These are phyloP conservation scores for Penaeus monodon DNA, from an alignment of 2,888 invertebrate genomes.

Conservation along the genomic window DNA sequence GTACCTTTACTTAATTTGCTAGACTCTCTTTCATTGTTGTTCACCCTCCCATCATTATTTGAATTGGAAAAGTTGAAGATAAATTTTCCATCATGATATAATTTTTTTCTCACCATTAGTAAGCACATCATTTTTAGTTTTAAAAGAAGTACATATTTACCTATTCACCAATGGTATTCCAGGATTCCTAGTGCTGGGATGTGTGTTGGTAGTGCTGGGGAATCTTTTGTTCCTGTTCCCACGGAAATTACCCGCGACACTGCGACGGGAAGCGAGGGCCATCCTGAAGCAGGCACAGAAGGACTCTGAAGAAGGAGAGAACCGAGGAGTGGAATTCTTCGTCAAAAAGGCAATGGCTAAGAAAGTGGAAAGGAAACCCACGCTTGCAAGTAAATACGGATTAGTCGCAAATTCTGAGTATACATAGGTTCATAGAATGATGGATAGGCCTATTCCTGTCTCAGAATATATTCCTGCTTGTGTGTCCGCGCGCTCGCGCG, in stretches of 20 bases:
- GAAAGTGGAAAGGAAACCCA: slow-evolving; percentile 24
- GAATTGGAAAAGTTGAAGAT: too few relatives aligned
- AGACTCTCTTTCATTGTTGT: neutral
- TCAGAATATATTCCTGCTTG: too few relatives aligned
- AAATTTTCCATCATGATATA: too few relatives aligned
- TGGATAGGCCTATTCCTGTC: too few relatives aligned
- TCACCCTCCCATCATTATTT: too few relatives aligned
- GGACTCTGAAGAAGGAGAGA: slow-evolving; percentile 5
- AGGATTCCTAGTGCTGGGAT: slow-evolving; percentile 78
- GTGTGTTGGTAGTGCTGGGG: slow-evolving; percentile 75
- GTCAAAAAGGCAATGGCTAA: slow-evolving; percentile 25
- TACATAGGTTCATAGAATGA: too few relatives aligned
- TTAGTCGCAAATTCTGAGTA: neutral
- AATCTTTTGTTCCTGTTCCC: slow-evolving; percentile 79
- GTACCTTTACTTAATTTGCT: neutral
- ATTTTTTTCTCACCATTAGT: too few relatives aligned
- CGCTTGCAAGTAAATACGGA: slow-evolving; percentile 25
- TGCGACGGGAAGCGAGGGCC: slow-evolving; percentile 36
- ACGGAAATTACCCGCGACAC: slow-evolving; percentile 75
- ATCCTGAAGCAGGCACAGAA: slow-evolving; percentile 26
- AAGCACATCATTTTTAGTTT: too few relatives aligned
- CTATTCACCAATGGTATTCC: slow-evolving; percentile 12
- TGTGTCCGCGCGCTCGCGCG: too few relatives aligned
- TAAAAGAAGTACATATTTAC: too few relatives aligned
- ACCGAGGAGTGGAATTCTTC: slow-evolving; percentile 31